Base-by-base conservation (phyloP, 2,888 invertebrate genomes). In the Desoria tigrina region DNA sequence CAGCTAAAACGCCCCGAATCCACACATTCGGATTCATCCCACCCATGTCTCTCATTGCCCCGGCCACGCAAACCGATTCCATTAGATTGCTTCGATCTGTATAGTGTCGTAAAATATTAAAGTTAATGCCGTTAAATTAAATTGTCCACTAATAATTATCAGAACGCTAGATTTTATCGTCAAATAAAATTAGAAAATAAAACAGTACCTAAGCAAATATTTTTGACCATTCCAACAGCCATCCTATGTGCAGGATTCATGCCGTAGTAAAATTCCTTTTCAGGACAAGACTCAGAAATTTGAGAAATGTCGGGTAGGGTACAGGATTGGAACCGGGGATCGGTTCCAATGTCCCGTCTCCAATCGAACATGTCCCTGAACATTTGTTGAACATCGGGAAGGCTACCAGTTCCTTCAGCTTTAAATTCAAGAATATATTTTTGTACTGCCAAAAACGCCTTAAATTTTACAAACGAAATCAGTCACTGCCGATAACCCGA, bases 191-290 rank as follows among this genome's bases (percentile, higher is more conserved):
- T n/a, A n/a, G n/a, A 56, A 69, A 27, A 14, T 65, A 65, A n/a
- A n/a, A n/a, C n/a, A n/a, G n/a, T n/a, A n/a, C n/a, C n/a, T n/a
- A n/a, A n/a, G n/a, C n/a, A n/a, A n/a, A n/a, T n/a, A n/a, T n/a
- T n/a, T n/a, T n/a, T n/a, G n/a, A n/a, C n/a, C n/a, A n/a, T n/a
- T n/a, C n/a, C n/a, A n/a, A n/a, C n/a, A n/a, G n/a, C n/a, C n/a
- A n/a, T n/a, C n/a, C n/a, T n/a, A n/a, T n/a, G n/a, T n/a, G n/a
- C n/a, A n/a, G n/a, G n/a, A n/a, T n/a, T n/a, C n/a, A n/a, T n/a
- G n/a, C n/a, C n/a, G 39, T 39, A 69, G 57, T 59, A 69, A 55
- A 69, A 65, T 24, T 58, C 69, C 39, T 24, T 54, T 37, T 23
- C 66, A 1, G 69, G 69, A 61, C 69, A 69, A 51, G 50, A 51